These are phyloP conservation scores for Drosophila elegans DNA, from an alignment of 1,140 invertebrate genomes.

Conservation along the genomic window DNA sequence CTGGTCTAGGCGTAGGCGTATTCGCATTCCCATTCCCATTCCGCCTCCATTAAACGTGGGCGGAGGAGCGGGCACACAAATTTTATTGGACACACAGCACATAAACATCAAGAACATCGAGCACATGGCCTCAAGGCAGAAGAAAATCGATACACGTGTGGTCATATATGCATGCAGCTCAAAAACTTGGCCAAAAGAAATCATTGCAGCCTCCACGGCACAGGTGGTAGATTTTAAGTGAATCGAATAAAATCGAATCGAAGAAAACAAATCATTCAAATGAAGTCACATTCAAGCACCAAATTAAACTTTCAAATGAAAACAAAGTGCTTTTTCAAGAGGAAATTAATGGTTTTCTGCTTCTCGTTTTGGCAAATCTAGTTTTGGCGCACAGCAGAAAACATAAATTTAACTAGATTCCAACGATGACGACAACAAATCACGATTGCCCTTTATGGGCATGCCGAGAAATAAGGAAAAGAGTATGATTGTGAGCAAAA, in stretches of 20 bases:
- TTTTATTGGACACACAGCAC: constrained; percentile 68
- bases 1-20: constrained; percentile 29
- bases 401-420: constrained; percentile 17
- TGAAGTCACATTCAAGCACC: constrained; percentile 5
- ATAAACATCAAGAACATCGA: constrained; percentile 56
- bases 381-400: constrained; percentile 35
- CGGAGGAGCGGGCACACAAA: constrained; percentile 52
- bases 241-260: constrained; percentile 10
- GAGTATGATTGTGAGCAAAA: constrained; percentile 20
- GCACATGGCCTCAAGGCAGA: constrained; percentile 18
- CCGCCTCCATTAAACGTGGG: background rate
- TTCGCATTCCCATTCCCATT: background rate
- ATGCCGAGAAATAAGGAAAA: constrained; percentile 14
- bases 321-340: constrained; percentile 10
- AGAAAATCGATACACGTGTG: constrained; percentile 63
- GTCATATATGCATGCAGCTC: constrained; percentile 17
- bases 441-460: constrained; percentile 47
- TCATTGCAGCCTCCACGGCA: constrained; percentile 5
- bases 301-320: constrained; percentile 7
- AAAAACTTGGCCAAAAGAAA: background rate
- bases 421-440: constrained; percentile 6
- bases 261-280: constrained; percentile 32
- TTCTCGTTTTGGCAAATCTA: constrained; percentile 40
- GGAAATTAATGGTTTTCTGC: constrained; percentile 17
- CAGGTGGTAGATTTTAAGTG: constrained; percentile 12